Evolutionary conservation across 2,888 invertebrate genomes (phyloP).

Genomic region (Pediacus dermestoides): DNA sequence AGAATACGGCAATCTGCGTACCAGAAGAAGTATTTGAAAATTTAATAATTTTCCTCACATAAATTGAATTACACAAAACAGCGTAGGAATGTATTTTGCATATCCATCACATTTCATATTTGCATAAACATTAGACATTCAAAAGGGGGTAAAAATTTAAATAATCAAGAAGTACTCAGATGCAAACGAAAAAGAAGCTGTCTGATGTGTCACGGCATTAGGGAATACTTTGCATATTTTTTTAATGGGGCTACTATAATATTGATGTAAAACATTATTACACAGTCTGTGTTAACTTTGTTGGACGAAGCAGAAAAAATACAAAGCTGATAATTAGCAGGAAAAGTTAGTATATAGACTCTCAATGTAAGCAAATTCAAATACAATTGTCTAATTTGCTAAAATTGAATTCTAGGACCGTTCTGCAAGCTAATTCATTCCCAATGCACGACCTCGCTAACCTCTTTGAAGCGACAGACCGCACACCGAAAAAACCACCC

Average conservation of each 20-base stretch:
- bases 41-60: slow-evolving; percentile 24
- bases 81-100: slow-evolving; percentile 24
- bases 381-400: slow-evolving; percentile 41
- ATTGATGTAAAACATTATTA: slow-evolving; percentile 20
- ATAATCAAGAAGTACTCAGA: slow-evolving; percentile 26
- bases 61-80: slow-evolving; percentile 23
- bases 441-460: slow-evolving; percentile 35
- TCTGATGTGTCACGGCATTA: slow-evolving; percentile 26
- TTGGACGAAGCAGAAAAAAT: slow-evolving; percentile 12
- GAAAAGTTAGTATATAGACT: slow-evolving; percentile 11
- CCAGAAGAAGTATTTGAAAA: slow-evolving; percentile 16
- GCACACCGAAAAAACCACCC: slow-evolving; percentile 27
- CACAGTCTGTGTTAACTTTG: slow-evolving; percentile 10
- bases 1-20: slow-evolving; percentile 1
- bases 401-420: slow-evolving; percentile 36
- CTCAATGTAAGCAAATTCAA: slow-evolving; percentile 37
- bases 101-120: slow-evolving; percentile 27
- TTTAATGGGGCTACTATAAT: slow-evolving; percentile 29
- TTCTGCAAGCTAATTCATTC: slow-evolving; percentile 35
- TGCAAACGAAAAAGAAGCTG: slow-evolving; percentile 25
- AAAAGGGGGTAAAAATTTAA: slow-evolving; percentile 27
- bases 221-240: slow-evolving; percentile 29
- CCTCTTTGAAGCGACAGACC: slow-evolving; percentile 32
- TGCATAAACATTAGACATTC: slow-evolving; percentile 30
- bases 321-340: slow-evolving; percentile 5